Evolutionary conservation across 2,797 vertebrate genomes (phyloP), one percentile per base, ranked within the genome.

Genomic region (Brachymystax lenok): DNA sequence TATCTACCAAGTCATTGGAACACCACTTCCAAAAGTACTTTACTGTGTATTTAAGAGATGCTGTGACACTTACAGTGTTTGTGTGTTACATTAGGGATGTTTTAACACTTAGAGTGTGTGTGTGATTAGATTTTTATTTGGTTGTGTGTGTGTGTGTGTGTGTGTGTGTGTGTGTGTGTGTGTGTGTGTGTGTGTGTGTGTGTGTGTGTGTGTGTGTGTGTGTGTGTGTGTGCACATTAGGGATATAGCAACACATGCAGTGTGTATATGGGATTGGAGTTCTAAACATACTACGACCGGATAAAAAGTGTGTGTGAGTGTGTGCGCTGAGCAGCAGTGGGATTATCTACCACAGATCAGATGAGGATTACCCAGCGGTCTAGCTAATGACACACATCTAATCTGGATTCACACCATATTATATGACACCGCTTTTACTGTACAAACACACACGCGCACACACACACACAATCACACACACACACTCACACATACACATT

Each of bases 291-390:
- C 40, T 13, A 46, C 0, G 10, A 46, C 10, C 2, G 40, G 17
- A 46, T 17, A n/a, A 19, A 6, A 7, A n/a, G 30, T 69, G 33
- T 69, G 67, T 69, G 40, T 46, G 24, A 21, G 27, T 24, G 59
- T 16, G 16, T 66, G 59, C 4, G 51, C 30, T 59, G 30, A 3
- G 6, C 13, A 51, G 51, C 69, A 40, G 71, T 71, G 80, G 80
- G 74, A 78, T 76, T 33, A 50, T 79, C 27, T 63, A 46, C 74
- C 63, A 76, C 63, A 74, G 75, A 81, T 83, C 79, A 79, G 82
- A 79, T 74, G 33, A 74, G 74, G 74, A 83, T 78, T 77, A 79
- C 74, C 28, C 54, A 19, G 21, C 54, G 67, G 71, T 40, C 40
- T 66, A 21, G 64, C 79, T 75, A 81, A 81, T 81, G 70, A 66